A percentile compares a stretch with the other conserved stretches of the same genome.
phyloP scores from a whole-genome alignment of 2,113 vertebrate genomes.

The Cygnus buccinator region DNA sequence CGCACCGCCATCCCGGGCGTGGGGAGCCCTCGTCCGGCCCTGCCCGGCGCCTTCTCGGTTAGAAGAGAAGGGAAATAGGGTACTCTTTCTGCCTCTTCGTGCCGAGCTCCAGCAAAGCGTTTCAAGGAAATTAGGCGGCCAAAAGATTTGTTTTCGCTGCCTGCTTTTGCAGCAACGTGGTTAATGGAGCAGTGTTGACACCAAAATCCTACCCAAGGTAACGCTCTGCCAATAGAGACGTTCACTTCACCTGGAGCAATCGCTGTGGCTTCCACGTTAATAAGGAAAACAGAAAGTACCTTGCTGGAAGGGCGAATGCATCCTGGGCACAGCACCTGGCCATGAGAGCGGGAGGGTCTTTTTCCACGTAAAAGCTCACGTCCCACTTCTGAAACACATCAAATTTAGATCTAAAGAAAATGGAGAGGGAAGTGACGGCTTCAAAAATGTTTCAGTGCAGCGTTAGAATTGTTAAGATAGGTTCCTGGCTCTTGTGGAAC shows the following conservation, averaged over 20 bases:
- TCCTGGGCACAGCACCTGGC: background rate
- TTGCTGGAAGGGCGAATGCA: background rate
- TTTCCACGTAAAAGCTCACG: background rate
- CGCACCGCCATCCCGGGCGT: no score
- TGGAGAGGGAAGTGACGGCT: background rate
- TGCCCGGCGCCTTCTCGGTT: background rate
- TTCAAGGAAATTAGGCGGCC: background rate
- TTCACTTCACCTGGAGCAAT: background rate
- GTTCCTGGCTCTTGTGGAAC: background rate
- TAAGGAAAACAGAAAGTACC: background rate
- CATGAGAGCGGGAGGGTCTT: background rate
- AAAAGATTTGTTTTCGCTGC: background rate
- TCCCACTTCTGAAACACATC: background rate
- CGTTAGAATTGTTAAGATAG: background rate
- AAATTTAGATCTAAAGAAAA: background rate
- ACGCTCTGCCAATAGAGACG: rapidly evolving
- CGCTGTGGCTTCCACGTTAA: background rate
- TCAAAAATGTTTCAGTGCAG: background rate
- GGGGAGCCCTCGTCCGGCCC: no score
- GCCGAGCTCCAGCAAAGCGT: background rate
- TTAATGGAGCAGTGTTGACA: background rate
- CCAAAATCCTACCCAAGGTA: background rate
- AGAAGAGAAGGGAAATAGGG: background rate
- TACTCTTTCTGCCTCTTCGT: background rate
- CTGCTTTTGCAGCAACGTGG: background rate